These are phyloP conservation scores for Rhagologus leucostigma DNA, from an alignment of 2,113 vertebrate species.

Conservation along the genomic window DNA sequence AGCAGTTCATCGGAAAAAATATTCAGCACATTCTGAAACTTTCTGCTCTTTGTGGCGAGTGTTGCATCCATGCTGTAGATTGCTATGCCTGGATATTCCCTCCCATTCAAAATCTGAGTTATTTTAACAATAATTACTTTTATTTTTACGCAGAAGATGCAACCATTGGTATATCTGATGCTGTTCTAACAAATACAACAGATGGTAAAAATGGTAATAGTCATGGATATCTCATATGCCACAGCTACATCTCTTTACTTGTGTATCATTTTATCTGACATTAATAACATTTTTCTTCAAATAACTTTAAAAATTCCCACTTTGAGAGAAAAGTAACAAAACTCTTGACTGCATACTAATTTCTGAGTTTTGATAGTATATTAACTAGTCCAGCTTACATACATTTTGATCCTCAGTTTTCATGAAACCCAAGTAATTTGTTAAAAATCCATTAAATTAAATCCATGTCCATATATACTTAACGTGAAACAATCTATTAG, in stretches of 20 bases:
- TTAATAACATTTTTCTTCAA: background rate
- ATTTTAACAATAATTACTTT: background rate
- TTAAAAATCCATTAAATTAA: background rate
- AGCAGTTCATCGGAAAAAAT: background rate
- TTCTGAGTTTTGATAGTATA: background rate
- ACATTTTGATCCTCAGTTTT: background rate
- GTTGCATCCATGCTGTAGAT: background rate
- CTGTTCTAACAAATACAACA: background rate
- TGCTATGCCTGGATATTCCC: background rate
- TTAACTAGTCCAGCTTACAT: background rate
- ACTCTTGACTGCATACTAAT: background rate
- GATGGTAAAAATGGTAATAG: background rate
- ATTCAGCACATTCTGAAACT: background rate
- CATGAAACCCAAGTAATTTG: background rate
- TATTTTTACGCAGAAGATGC: background rate
- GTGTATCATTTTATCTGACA: background rate
- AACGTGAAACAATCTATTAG: background rate
- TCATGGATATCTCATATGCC: background rate
- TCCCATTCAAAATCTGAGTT: background rate
- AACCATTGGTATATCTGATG: background rate
- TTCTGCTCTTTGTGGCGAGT: background rate
- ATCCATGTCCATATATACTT: background rate
- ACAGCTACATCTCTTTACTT: background rate
- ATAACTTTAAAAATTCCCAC: background rate
- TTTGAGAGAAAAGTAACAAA: background rate